Evolutionary conservation across 1,140 invertebrate genomes (phyloP), one percentile per base, ranked within the genome.

Genomic region (Halesus radiatus): DNA sequence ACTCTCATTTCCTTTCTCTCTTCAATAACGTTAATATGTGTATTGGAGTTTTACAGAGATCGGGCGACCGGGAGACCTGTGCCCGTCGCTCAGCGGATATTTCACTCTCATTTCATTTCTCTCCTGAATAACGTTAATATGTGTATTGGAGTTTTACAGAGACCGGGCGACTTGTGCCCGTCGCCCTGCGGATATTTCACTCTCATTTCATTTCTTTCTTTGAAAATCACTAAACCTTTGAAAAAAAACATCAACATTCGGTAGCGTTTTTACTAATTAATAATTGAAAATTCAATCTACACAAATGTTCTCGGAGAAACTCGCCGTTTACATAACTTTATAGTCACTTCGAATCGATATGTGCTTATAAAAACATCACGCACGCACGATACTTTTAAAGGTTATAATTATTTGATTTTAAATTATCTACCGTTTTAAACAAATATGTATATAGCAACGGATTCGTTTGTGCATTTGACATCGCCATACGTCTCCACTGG

Each of bases 341-440:
- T 53, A 78, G 62, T 79, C 77, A 79, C 72, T 78, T 80, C 64
- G 81, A 79, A 76, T 83, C 78, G 81, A 83, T 83, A 83, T 83
- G 81, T 83, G 81, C 78, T 83, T 80, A 80, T 78, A 83, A 80
- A 83, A 83, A 78, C 76, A 78, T 80, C 81, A 80, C 81, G 78
- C 81, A 83, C 79, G 78, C 81, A 80, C 76, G 75, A 80, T 62
- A 80, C 66, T 83, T 75, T 79, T 29, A 37, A 60, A 58, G 29
- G 72, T 75, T 75, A 66, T 80, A 53, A 26, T 74, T 56, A 75
- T 73, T 79, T 56, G 68, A 73, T 80, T 75, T 80, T 80, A 76
- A 80, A 54, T 80, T 80, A 80, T 52, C 78, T 80, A 80, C 58
- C 62, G 78, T 75, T 37, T 80, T 80, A 80, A 75, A 76, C 76